These are phyloP conservation scores for Neodiprion lecontei DNA, from an alignment of 1,140 invertebrate genomes.

Conservation along the genomic window DNA sequence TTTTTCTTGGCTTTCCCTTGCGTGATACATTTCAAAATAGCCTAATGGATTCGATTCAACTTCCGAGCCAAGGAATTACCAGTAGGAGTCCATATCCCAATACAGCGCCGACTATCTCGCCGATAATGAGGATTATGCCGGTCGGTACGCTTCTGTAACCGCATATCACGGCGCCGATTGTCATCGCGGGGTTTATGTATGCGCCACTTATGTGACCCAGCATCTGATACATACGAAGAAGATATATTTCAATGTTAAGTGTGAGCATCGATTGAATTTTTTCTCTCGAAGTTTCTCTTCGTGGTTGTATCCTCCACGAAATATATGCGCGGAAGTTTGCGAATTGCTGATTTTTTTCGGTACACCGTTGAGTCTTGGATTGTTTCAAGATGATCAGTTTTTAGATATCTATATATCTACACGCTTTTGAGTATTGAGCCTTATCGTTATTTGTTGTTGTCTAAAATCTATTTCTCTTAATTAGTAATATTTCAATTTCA, in stretches of 20 bases:
- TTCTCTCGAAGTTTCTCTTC: background rate
- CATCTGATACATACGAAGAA: constrained; percentile 60
- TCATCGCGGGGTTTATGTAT: constrained; percentile 81
- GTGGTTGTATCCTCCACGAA: background rate
- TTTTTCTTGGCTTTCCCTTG: constrained; percentile 6
- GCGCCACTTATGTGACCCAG: constrained; percentile 75
- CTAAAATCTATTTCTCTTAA: no score
- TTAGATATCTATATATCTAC: no score
- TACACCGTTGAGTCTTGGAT: no score
- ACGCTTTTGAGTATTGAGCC: no score
- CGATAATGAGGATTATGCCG: constrained; percentile 72
- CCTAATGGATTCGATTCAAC: background rate
- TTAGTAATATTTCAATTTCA: no score
- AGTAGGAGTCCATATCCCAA: constrained; percentile 72
- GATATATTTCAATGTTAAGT: background rate
- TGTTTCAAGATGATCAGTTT: no score
- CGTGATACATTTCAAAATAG: background rate
- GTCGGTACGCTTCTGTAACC: constrained; percentile 71
- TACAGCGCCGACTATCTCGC: constrained; percentile 76
- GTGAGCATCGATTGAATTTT: background rate
- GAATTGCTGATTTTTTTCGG: no score
- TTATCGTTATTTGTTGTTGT: no score
- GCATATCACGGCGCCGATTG: constrained; percentile 71
- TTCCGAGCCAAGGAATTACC: constrained; percentile 41
- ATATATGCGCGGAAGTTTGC: background rate